phyloP scores from a whole-genome alignment of 2,113 vertebrate species.

The Hymenochirus boettgeri region DNA sequence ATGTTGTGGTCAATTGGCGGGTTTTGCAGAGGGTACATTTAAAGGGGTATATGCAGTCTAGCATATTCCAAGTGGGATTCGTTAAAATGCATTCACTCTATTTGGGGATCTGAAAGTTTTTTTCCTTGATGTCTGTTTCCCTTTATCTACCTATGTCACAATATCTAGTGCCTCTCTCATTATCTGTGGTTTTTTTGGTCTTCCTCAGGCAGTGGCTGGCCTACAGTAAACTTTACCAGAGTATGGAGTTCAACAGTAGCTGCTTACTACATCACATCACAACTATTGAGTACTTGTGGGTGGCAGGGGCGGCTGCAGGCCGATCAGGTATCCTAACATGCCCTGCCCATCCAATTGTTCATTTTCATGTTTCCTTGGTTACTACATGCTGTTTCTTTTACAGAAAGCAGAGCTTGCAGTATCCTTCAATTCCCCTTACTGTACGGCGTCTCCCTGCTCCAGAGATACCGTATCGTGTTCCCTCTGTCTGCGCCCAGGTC shows the following conservation, averaged over 20 bases:
- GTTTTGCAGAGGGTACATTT: too few relatives aligned
- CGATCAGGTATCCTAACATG: constrained; percentile 60
- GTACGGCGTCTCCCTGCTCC: constrained; percentile 81
- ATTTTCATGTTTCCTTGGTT: background rate
- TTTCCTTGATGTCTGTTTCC: too few relatives aligned
- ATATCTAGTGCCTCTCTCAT: too few relatives aligned
- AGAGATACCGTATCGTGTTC: constrained; percentile 86
- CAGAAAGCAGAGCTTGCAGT: constrained; percentile 83
- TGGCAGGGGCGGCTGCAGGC: constrained; percentile 78
- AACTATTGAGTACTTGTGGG: constrained; percentile 95
- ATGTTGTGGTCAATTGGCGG: too few relatives aligned
- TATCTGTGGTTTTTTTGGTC: too few relatives aligned
- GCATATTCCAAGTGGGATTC: too few relatives aligned
- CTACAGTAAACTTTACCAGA: constrained; percentile 92
- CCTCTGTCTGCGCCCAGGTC: constrained; percentile 62
- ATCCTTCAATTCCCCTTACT: constrained; percentile 81
- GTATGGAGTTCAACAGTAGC: constrained; percentile 84
- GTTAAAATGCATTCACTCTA: too few relatives aligned
- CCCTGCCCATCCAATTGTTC: too few relatives aligned
- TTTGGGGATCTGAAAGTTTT: too few relatives aligned
- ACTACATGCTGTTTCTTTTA: constrained; percentile 20
- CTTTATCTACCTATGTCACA: background rate
- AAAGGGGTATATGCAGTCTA: too few relatives aligned
- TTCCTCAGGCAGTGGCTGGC: constrained; percentile 85
- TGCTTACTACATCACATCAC: constrained; percentile 89